Evolutionary conservation across 2,888 invertebrate genomes (phyloP), one percentile per base, ranked within the genome.

Genomic region (Amblyjoppa fuscipennis): DNA sequence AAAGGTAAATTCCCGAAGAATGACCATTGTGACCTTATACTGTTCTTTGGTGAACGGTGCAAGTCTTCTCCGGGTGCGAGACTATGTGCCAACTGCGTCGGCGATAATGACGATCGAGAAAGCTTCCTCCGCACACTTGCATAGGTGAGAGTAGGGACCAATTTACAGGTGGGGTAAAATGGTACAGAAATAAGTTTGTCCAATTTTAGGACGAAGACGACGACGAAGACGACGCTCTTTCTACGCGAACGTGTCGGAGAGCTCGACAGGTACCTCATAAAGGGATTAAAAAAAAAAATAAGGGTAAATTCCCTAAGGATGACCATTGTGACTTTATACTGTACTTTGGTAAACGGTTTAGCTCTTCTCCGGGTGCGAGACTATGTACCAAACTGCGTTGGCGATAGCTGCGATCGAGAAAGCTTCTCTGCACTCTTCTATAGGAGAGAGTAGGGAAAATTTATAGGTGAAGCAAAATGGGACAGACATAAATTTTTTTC

Each of bases 201-300:
- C 49, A 49, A 16, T 13, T 13, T 49, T 16, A 9, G 41, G 49
- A 64, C 84, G 59, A 73, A 59, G 34, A 73, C 45, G 51, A 71
- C 51, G 34, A 61, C 59, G 68, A 73, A 31, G 51, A 71, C 51
- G 34, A 61, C 59, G 68, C 83, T 86, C 83, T 84, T 84, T 84
- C 85, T 84, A 86, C 88, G 85, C 85, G 79, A 84, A 87, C 75
- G 83, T 81, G 82, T 87, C 81, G 81, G 77, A 59, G 70, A 87
- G 75, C 84, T 71, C 79, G 61, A 81, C 38, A 68, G 73, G 59
- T 79, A 80, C 59, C 31, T 45, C 4, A 5, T 20, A 69, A 34
- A 53, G 34, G 45, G 34, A 68, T 13, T 6, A 2, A 73, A 66
- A 53, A 34, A 38, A 53, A 74, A 73, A 66, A 64, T 25, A 38